Base-by-base conservation (phyloP, 2,888 invertebrate genomes). In the Caprella mutica region DNA sequence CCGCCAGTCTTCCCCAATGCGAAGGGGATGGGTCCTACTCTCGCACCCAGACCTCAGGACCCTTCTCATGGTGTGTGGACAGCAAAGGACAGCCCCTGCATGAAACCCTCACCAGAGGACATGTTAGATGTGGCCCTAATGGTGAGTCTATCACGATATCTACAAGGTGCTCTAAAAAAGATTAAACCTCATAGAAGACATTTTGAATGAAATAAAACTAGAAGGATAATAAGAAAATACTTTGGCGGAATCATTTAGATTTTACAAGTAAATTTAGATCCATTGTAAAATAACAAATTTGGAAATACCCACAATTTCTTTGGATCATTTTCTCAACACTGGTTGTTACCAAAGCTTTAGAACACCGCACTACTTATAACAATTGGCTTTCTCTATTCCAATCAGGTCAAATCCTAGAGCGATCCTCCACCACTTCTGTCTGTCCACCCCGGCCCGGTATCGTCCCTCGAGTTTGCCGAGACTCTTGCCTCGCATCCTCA, bases 41-140 rank as follows among this genome's bases (percentile, higher is more conserved):
- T 4, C 63, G 68, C 5, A 66, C 67, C 17, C 72, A 72, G 55
- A 65, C 68, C 8, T 68, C 70, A 53, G 70, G 69, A 30, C 68
- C 67, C 23, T 63, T 71, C 9, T 66, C 63, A n/a, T 70, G 70
- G 70, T 70, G 70, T 57, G 68, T 69, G 8, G 65, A 68, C 55
- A 43, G 59, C 6, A 46, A 58, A 26, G 70, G 69, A 19, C 55
- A 56, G 6, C 68, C 69, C 5, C 42, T 68, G 14, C 67, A 67
- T 43, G 63, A 67, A 26, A 67, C 68, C 2, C 54, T 69, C 21
- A 68, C 68, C 24, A 56, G 67, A 33, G 69, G 69, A 12, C 56
- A 60, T 26, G 67, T 69, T 14, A 59, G 61, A 24, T 69, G 69
- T 53, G 62, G 61, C 9, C 53, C 52, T 6, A 66, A 56, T 23